These are phyloP conservation scores for Nomada ferruginata DNA, from an alignment of 2,888 invertebrate genomes.

Conservation along the genomic window DNA sequence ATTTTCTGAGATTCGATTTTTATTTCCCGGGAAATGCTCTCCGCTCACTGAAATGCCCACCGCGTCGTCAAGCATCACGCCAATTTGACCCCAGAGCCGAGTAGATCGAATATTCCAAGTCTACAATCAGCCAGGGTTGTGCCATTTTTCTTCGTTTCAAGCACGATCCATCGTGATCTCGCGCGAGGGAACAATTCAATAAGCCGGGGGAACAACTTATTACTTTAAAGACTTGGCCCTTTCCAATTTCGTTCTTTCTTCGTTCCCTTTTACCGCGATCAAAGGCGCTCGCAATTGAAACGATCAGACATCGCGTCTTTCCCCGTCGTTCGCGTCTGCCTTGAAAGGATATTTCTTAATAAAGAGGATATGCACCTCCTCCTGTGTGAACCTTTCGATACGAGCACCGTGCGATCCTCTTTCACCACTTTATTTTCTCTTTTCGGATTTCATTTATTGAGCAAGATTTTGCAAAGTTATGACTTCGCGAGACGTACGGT, in stretches of 20 bases:
- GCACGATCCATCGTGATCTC: background rate
- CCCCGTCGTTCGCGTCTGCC: background rate
- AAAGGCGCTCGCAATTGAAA: background rate
- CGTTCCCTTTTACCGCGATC: background rate
- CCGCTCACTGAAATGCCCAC: background rate
- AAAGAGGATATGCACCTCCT: conserved; percentile 2
- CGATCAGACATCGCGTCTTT: no score
- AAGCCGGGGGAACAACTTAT: background rate
- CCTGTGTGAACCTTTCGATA: background rate
- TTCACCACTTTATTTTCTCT: background rate
- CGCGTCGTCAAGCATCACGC: background rate
- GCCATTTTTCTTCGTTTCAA: background rate
- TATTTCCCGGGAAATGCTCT: background rate
- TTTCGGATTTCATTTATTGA: background rate
- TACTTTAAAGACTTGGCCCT: background rate
- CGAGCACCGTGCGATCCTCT: background rate
- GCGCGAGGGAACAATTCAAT: conserved; percentile 4
- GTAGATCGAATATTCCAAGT: background rate
- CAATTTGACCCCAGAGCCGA: background rate
- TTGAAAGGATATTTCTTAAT: conserved; percentile 21
- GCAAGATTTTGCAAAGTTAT: background rate
- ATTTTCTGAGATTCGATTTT: background rate
- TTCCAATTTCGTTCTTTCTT: background rate
- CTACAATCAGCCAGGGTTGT: background rate
- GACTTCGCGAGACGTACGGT: background rate